Percentiles rank a stretch among this genome's conserved stretches.
Conservation (phyloP, 2,888 invertebrate species). For the Digitonthophagus gazella region DNA sequence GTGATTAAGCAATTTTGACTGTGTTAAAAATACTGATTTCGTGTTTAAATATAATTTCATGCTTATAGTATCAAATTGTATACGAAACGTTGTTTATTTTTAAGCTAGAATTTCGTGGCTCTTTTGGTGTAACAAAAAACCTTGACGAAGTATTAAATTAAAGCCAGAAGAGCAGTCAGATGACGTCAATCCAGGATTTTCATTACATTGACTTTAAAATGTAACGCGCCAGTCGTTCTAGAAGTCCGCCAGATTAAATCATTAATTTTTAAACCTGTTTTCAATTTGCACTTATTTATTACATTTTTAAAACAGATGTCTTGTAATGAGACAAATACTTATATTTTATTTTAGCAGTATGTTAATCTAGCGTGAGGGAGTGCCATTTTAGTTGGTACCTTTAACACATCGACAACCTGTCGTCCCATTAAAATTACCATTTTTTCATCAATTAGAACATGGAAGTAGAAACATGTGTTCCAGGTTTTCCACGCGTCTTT, state of each 20-base stretch:
- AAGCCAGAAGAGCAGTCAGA: background rate
- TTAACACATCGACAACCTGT: conserved; percentile 2
- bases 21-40: background rate
- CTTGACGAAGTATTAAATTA: background rate
- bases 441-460: conserved; percentile 16
- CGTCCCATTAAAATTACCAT: conserved; percentile 10
- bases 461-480: conserved; percentile 10
- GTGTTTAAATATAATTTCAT: background rate
- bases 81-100: background rate
- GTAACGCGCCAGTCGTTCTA: no score
- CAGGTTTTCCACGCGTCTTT: background rate
- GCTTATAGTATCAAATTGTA: background rate
- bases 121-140: background rate
- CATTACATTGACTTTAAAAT: background rate
- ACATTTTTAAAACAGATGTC: no score
- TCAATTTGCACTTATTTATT: no score
- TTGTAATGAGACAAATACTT: background rate
- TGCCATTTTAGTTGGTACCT: background rate
- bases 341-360: no score
- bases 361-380: background rate
- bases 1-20: background rate
- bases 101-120: background rate
- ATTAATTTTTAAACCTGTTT: no score
- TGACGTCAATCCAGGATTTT: background rate
- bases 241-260: no score